These are phyloP conservation scores for Nezara viridula DNA, from an alignment of 2,888 invertebrate genomes.

Conservation along the genomic window DNA sequence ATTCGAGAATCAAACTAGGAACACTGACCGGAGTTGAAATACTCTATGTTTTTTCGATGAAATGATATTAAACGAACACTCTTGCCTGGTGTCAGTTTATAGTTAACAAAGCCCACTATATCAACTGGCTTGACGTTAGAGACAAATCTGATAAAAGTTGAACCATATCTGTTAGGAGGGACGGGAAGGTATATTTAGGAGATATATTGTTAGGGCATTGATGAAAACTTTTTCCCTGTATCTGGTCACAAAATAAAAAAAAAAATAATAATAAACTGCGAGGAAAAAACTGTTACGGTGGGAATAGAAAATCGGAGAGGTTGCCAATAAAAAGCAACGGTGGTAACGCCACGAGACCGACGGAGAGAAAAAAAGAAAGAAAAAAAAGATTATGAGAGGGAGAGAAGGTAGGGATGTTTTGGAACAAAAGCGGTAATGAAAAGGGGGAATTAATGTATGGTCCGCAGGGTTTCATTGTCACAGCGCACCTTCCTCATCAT, in stretches of 20 bases:
- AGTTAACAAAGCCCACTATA: neutral
- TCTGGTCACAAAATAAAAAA: neutral
- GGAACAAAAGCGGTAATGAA: slow-evolving; percentile 45
- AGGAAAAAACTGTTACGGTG: neutral
- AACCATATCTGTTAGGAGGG: neutral
- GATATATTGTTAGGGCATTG: neutral
- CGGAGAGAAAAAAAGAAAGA: neutral
- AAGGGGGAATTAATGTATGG: slow-evolving; percentile 45
- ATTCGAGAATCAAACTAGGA: too few relatives aligned
- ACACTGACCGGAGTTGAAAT: too few relatives aligned
- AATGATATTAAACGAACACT: neutral
- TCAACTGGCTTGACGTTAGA: neutral
- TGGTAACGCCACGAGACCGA: neutral
- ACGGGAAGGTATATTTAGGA: neutral
- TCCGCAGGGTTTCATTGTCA: neutral
- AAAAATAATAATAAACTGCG: neutral
- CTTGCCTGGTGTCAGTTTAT: neutral
- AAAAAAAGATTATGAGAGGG: neutral
- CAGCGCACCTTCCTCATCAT: neutral
- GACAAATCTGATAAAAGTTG: neutral
- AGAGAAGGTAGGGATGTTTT: slow-evolving; percentile 25
- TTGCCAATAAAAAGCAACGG: slow-evolving; percentile 31
- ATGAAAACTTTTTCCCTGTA: neutral
- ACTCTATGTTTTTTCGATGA: neutral
- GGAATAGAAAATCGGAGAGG: slow-evolving; percentile 29